These are phyloP conservation scores for Ptilonorhynchus violaceus DNA, from an alignment of 2,113 vertebrate species.

Conservation along the genomic window DNA sequence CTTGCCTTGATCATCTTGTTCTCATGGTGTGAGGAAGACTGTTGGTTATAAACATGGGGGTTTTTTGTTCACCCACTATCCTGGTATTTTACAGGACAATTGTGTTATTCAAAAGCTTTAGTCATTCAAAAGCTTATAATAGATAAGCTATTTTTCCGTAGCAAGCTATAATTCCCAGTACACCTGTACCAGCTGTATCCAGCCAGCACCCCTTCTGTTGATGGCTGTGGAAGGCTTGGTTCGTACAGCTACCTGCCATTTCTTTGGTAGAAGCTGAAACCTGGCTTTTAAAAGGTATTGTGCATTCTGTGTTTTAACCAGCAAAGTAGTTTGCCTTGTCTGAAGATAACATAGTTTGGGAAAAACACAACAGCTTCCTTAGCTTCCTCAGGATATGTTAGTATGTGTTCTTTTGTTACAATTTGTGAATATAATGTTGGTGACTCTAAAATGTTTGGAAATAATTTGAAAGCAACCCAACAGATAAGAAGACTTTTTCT, in stretches of 20 bases:
- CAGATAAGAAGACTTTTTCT: neutral
- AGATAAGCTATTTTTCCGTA: neutral
- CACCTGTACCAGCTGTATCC: neutral
- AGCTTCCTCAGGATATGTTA: neutral
- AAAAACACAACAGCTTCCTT: neutral
- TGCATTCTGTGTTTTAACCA: neutral
- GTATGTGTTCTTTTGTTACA: neutral
- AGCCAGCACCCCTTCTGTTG: neutral
- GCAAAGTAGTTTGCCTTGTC: neutral
- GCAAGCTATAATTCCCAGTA: neutral
- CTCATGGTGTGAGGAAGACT: accelerated
- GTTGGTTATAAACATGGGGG: neutral
- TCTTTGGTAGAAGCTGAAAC: neutral
- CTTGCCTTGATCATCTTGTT: neutral
- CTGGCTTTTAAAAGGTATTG: neutral
- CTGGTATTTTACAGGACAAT: neutral
- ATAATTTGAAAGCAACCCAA: neutral
- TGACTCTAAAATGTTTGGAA: neutral
- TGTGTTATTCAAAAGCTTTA: neutral
- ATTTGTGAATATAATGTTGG: neutral
- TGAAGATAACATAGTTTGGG: neutral
- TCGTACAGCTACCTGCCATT: neutral
- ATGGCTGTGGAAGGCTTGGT: neutral
- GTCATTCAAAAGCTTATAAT: neutral
- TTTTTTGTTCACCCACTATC: neutral